Percentiles rank a stretch among this genome's conserved stretches.
phyloP scores from a whole-genome alignment of 1,140 invertebrate genomes.

The Scaptomyza pallida region DNA sequence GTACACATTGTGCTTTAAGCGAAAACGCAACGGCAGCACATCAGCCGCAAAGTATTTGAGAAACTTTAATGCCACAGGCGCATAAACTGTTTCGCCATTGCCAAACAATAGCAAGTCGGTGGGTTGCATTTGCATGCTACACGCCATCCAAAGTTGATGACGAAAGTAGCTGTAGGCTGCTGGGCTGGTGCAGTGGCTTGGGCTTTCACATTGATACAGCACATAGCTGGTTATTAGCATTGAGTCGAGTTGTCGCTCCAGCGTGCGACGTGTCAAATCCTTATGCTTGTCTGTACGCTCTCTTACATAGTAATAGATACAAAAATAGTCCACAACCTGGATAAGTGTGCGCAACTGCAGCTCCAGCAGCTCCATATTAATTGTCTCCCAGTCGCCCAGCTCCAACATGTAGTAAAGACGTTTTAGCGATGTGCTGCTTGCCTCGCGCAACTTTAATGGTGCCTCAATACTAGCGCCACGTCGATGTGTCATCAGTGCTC shows the following conservation, averaged over 20 bases:
- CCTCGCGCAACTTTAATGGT: conserved; percentile 54
- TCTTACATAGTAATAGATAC: conserved; percentile 84
- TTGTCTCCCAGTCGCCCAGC: conserved; percentile 82
- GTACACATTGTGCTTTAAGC: conserved; percentile 88
- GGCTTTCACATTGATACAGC: conserved; percentile 50
- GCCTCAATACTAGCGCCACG: conserved; percentile 36
- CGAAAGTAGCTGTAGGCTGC: conserved; percentile 52
- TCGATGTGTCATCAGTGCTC: conserved; percentile 86
- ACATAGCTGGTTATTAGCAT: conserved; percentile 50
- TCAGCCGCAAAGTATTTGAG: conserved; percentile 86
- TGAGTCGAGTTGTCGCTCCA: conserved; percentile 29
- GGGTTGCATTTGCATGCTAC: conserved; percentile 81
- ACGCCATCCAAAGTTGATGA: conserved; percentile 52
- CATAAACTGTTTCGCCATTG: conserved; percentile 86
- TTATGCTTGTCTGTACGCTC: conserved; percentile 21
- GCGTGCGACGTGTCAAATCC: neutral
- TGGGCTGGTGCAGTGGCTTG: conserved; percentile 42
- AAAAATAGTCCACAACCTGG: conserved; percentile 87
- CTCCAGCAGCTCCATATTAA: conserved; percentile 86
- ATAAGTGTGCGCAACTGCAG: conserved; percentile 86
- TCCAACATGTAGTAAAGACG: conserved; percentile 86
- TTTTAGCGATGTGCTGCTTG: conserved; percentile 84
- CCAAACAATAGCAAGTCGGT: conserved; percentile 87
- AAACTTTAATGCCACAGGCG: conserved; percentile 87
- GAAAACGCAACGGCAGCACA: conserved; percentile 84